Base-by-base conservation (phyloP, 2,113 vertebrate genomes). In the Varanus salvator region DNA sequence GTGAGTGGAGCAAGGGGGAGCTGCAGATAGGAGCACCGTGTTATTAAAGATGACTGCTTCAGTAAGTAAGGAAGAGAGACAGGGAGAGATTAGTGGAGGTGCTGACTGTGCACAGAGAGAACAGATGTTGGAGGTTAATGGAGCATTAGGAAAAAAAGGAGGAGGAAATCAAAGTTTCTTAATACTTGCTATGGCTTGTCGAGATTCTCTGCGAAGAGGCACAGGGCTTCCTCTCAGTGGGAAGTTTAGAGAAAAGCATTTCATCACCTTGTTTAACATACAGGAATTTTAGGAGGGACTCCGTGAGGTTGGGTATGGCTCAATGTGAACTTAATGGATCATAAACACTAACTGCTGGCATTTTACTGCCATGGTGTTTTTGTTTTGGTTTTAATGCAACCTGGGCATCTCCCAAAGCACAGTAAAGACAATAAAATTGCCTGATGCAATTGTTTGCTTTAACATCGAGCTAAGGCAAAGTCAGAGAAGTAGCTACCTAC, bases 111-210 rank as follows among this genome's bases (percentile, higher is more conserved):
- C 95, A 86, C 12, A 85, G 90, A 89, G 87, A 95, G 91, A 92
- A 89, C 95, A 96, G 95, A 96, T 97, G 94, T 60, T 96, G 95
- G 90, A 96, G 90, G 95, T 95, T 97, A 97, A 96, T 95, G 93
- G 93, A 94, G 91, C 95, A 93, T 97, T 93, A 96, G 91, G 38
- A 44, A 86, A 87, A 94, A 90, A 91, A 90, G 88, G 89, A 92
- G 88, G 88, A 87, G 89, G 93, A 92, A 95, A 91, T 92, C 89
- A 94, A 94, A 95, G 82, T 90, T 93, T 96, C 84, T 88, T 93
- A 95, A 91, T 96, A 96, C 91, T 93, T 95, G 88, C 77, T 80
- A 83, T 83, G 90, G 78, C 93, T 92, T 86, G 94, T 95, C 87
- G 93, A 87, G 75, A 92, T 95, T 94, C 87, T 90, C 91, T 94